Evolutionary conservation across 2,797 vertebrate genomes (phyloP).

Genomic region (Hemitrygon akajei): DNA sequence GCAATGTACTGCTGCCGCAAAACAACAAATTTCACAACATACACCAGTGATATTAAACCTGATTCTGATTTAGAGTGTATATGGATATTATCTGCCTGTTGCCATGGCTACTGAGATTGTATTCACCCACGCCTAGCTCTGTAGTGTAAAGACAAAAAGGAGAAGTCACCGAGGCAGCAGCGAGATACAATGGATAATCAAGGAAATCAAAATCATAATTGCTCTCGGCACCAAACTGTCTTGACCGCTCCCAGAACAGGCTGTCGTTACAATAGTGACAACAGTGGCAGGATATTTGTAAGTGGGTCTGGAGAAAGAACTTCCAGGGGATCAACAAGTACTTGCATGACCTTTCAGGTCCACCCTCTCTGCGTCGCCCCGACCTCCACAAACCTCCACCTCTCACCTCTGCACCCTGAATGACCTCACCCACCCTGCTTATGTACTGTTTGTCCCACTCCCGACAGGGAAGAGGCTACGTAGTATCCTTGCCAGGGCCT

Average conservation of each 20-base stretch:
- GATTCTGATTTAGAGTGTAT: neutral
- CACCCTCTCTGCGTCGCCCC: neutral
- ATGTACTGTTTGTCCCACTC: too few species aligned
- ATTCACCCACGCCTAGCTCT: neutral
- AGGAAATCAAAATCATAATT: constrained; percentile 25
- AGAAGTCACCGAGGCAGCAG: neutral
- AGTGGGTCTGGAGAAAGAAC: neutral
- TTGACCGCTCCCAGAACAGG: constrained; percentile 23
- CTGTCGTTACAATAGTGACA: neutral
- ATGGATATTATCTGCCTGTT: neutral
- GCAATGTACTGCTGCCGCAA: too few species aligned
- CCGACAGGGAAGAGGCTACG: too few species aligned
- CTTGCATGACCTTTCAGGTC: neutral
- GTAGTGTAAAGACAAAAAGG: neutral
- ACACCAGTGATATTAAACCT: too few species aligned
- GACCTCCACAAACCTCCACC: neutral
- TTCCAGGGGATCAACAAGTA: neutral
- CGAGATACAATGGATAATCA: constrained; percentile 9
- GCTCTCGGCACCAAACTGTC: constrained; percentile 16
- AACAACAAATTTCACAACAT: too few species aligned
- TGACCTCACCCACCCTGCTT: too few species aligned
- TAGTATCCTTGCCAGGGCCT: too few species aligned
- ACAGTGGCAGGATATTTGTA: neutral
- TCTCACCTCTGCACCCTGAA: too few species aligned
- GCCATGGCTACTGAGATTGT: neutral